Evolutionary conservation across 2,113 vertebrate genomes (phyloP).

Genomic region (Cyanoderma ruficeps): DNA sequence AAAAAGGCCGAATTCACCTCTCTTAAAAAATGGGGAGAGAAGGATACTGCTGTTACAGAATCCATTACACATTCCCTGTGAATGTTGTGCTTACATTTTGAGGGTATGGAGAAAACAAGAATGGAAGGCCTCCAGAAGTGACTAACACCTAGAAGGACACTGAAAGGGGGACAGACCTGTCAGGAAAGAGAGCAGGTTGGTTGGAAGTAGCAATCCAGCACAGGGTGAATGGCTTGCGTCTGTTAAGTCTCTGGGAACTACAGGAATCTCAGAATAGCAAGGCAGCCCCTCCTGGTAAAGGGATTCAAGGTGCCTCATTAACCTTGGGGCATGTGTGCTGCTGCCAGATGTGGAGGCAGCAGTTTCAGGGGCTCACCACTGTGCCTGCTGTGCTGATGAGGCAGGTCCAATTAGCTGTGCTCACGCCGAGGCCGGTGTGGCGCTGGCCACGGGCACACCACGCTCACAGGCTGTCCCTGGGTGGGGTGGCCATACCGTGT

Average conservation of each 20-base stretch:
- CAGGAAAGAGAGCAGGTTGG: background rate
- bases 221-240: background rate
- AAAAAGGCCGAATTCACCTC: background rate
- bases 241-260: background rate
- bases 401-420: background rate
- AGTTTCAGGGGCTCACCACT: background rate
- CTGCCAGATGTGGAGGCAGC: background rate
- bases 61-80: rapidly evolving
- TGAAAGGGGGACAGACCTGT: background rate
- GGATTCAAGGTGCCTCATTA: background rate
- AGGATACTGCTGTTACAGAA: background rate
- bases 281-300: background rate
- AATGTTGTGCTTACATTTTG: background rate
- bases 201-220: background rate
- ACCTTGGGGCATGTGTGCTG: background rate
- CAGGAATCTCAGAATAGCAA: background rate
- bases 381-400: background rate
- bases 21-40: background rate
- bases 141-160: background rate
- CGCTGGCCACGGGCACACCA: background rate
- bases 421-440: rapidly evolving
- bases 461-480: rapidly evolving
- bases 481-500: rapidly evolving
- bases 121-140: background rate
- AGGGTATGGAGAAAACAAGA: background rate